Percentiles rank a stretch among this genome's conserved stretches.
Evolutionary conservation across 2,797 vertebrate genomes (phyloP).

Genomic region (Craterocephalus amniculus): DNA sequence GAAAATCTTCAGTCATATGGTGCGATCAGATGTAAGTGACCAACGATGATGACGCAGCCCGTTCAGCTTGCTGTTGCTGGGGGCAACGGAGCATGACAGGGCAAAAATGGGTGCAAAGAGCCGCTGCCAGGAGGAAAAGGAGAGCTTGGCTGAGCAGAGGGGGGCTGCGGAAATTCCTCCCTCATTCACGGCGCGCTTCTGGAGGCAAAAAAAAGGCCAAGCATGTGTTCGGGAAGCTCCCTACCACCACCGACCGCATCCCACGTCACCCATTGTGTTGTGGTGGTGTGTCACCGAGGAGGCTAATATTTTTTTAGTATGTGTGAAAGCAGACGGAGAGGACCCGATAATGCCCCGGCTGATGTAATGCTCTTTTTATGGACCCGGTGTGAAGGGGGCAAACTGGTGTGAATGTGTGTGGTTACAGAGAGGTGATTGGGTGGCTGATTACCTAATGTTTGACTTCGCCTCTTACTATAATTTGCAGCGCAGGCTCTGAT

Average conservation of each 20-base stretch:
- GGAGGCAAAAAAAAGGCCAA: slow-evolving; percentile 54
- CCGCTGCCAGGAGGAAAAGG: slow-evolving; percentile 16
- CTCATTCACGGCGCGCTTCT: slow-evolving; percentile 22
- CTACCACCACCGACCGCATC: slow-evolving; percentile 9
- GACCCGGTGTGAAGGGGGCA: slow-evolving; percentile 46
- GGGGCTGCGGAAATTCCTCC: slow-evolving; percentile 1
- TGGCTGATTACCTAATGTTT: slow-evolving; percentile 70
- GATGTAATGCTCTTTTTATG: slow-evolving; percentile 77
- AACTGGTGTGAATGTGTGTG: slow-evolving; percentile 16
- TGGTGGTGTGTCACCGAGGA: slow-evolving; percentile 49
- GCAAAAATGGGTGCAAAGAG: slow-evolving; percentile 41
- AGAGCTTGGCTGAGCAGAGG: not conserved
- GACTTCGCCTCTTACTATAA: slow-evolving; percentile 63
- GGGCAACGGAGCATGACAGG: slow-evolving; percentile 45
- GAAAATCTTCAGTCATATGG: not conserved
- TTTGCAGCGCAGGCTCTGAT: slow-evolving; percentile 67
- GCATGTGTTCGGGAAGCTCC: slow-evolving; percentile 44
- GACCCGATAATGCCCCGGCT: slow-evolving; percentile 72
- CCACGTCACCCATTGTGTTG: slow-evolving; percentile 58
- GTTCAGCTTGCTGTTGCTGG: slow-evolving; percentile 33
- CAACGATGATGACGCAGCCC: not conserved
- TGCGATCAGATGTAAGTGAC: slow-evolving; percentile 4
- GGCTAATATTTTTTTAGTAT: slow-evolving; percentile 74
- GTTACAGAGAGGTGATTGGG: slow-evolving; percentile 34
- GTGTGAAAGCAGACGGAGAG: slow-evolving; percentile 74